Percentiles rank a stretch among this genome's conserved stretches.
These are phyloP conservation scores for Butorides virescens DNA, from an alignment of 2,113 vertebrate species.

Conservation along the genomic window DNA sequence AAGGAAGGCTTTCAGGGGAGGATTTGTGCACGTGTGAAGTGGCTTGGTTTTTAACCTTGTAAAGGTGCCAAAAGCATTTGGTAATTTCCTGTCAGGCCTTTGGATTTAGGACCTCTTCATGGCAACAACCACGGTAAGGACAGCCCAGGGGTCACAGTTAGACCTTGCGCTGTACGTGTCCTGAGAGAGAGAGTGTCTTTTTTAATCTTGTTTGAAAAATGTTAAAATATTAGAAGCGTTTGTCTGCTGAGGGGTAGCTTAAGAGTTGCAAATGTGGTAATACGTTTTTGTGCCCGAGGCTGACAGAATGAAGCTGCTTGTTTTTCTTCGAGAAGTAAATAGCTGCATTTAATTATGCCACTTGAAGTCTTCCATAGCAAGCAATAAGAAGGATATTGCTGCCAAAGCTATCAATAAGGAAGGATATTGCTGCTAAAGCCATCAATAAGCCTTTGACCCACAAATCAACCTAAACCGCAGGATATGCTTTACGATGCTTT, in stretches of 20 bases:
- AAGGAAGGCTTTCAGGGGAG: not conserved
- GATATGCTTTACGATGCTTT: not conserved
- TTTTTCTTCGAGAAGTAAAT: not conserved
- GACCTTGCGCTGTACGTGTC: fast-evolving
- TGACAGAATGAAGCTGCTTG: not conserved
- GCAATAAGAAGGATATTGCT: not conserved
- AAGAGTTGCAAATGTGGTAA: not conserved
- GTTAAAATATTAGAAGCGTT: not conserved
- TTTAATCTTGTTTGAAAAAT: not conserved
- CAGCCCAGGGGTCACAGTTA: not conserved
- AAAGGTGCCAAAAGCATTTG: not conserved
- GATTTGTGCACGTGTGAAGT: not conserved
- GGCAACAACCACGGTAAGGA: not conserved
- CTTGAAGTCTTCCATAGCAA: not conserved
- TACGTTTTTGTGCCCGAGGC: not conserved
- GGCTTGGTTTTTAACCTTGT: not conserved
- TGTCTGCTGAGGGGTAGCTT: fast-evolving
- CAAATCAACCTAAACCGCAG: not conserved
- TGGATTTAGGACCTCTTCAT: not conserved
- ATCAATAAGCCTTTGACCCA: not conserved
- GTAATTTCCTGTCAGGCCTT: not conserved
- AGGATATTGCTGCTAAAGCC: not conserved
- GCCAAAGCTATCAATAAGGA: not conserved
- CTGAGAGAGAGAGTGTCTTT: fast-evolving
- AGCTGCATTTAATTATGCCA: not conserved